A percentile compares a stretch with the other conserved stretches of the same genome.
These are phyloP conservation scores for Neopelma chrysocephalum DNA, from an alignment of 2,797 vertebrate genomes.

Conservation along the genomic window DNA sequence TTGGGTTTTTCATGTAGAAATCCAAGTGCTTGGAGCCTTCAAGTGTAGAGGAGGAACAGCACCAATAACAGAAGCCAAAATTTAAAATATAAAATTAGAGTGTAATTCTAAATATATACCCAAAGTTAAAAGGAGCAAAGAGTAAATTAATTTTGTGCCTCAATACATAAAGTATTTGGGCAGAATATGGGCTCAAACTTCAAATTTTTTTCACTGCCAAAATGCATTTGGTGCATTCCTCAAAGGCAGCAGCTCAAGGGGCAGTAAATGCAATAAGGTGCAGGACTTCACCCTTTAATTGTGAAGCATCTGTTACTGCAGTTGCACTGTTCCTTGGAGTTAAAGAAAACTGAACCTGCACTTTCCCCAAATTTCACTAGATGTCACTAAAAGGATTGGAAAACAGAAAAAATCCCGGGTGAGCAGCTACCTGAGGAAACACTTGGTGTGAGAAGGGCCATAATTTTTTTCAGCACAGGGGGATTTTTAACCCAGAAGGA, in stretches of 20 bases:
- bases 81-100: neutral
- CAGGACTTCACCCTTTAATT: rapidly evolving
- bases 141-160: neutral
- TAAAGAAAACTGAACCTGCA: neutral
- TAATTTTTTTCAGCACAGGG: neutral
- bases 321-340: too few relatives aligned
- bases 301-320: rapidly evolving
- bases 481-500: neutral
- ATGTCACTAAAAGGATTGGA: slow-evolving; percentile 67
- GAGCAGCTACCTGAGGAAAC: neutral
- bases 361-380: slow-evolving; percentile 61
- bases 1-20: neutral
- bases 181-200: neutral
- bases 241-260: neutral
- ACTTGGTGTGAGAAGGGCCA: neutral
- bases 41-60: neutral
- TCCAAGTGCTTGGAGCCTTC: neutral
- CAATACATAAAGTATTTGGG: neutral
- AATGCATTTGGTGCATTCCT: neutral
- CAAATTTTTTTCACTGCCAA: neutral
- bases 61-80: neutral
- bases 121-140: neutral
- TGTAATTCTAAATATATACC: neutral
- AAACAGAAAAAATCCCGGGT: rapidly evolving
- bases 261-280: neutral